Conservation (phyloP, 2,888 invertebrate genomes). For the Gibbula magus region DNA sequence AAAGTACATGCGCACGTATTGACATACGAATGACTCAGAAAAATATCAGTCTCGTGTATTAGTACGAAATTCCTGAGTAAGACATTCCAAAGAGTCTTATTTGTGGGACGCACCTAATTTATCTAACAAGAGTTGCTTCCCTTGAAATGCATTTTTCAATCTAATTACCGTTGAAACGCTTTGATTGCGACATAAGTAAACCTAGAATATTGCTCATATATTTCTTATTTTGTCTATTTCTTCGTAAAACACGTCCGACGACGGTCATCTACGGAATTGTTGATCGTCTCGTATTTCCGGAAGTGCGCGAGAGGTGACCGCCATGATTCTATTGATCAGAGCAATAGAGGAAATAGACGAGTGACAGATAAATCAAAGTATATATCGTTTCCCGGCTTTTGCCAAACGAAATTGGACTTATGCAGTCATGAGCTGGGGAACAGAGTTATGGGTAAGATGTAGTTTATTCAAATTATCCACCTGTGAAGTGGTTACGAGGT, state of each 20-base stretch:
- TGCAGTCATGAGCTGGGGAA: slow-evolving; percentile 68
- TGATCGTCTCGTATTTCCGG: slow-evolving; percentile 17
- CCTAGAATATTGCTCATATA: not conserved
- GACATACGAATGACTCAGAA: not conserved
- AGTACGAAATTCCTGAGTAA: not conserved
- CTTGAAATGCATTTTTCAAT: not conserved
- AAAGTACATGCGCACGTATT: too few species aligned
- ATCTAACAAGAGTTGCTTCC: not conserved
- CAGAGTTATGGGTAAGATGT: slow-evolving; percentile 65
- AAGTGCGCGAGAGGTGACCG: slow-evolving; percentile 23
- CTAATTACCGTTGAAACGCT: not conserved
- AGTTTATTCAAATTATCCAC: not conserved
- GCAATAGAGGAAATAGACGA: slow-evolving; percentile 12
- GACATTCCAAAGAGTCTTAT: slow-evolving; percentile 6
- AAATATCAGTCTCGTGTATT: not conserved
- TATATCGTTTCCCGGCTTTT: slow-evolving; percentile 24
- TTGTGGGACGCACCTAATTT: slow-evolving; percentile 7
- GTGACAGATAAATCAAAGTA: slow-evolving; percentile 9
- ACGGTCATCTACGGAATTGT: not conserved
- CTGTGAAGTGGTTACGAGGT: not conserved
- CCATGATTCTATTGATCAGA: slow-evolving; percentile 22
- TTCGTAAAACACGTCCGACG: not conserved
- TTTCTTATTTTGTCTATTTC: not conserved
- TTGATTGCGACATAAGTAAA: not conserved
- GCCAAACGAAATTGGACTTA: slow-evolving; percentile 26